These are phyloP conservation scores for Zaprionus lineosus DNA, from an alignment of 2,888 invertebrate species.

Conservation along the genomic window DNA sequence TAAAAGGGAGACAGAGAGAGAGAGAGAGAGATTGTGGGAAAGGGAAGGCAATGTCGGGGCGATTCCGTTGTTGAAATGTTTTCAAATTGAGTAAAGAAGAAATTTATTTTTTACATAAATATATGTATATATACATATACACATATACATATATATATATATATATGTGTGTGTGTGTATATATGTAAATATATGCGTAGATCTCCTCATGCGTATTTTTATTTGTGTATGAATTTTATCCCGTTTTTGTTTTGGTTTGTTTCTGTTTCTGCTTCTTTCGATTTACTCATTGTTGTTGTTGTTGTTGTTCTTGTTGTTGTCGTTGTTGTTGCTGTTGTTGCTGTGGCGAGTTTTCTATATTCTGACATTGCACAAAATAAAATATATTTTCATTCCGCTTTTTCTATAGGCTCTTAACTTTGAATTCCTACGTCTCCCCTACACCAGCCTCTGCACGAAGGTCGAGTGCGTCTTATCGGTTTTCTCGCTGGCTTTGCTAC, in stretches of 20 bases:
- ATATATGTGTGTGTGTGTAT: slow-evolving; percentile 7
- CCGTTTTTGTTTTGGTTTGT: slow-evolving; percentile 15
- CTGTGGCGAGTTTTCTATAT: background rate
- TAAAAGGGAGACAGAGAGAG: background rate
- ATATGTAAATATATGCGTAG: slow-evolving; percentile 2
- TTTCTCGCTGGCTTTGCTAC: background rate
- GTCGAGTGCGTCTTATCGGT: background rate
- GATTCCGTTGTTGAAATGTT: slow-evolving; percentile 12
- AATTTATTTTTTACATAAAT: slow-evolving; percentile 17
- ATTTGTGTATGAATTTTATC: slow-evolving; percentile 15
- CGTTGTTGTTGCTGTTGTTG: slow-evolving; percentile 8
- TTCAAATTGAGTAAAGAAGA: slow-evolving; percentile 16
- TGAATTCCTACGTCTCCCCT: slow-evolving; percentile 9
- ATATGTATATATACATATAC: slow-evolving; percentile 6
- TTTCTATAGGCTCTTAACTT: slow-evolving; percentile 24
- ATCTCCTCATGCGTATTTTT: background rate
- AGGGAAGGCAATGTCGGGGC: background rate
- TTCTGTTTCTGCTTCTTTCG: background rate
- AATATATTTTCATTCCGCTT: slow-evolving; percentile 7
- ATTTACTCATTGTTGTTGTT: slow-evolving; percentile 3
- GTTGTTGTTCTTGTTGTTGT: slow-evolving; percentile 17
- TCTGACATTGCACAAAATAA: slow-evolving; percentile 4
- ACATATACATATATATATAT: background rate
- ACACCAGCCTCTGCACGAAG: background rate
- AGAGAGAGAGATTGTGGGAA: background rate